phyloP scores from a whole-genome alignment of 1,140 invertebrate genomes.

The Drosophila dunni region DNA sequence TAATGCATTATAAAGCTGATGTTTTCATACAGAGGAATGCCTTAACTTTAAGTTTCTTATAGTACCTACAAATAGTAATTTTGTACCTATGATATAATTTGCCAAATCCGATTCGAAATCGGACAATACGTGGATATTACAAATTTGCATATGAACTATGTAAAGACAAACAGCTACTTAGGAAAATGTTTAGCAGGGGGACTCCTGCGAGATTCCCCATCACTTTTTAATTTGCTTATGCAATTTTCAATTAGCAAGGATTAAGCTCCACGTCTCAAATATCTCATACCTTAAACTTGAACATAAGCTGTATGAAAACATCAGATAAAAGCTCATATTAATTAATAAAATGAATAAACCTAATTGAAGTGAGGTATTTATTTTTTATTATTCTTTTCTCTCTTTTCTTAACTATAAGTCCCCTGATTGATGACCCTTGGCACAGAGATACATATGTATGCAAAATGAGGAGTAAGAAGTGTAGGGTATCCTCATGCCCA shows the following conservation, averaged over 20 bases:
- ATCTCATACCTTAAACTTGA: conserved; percentile 27
- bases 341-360: conserved; percentile 76
- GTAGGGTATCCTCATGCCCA: neutral
- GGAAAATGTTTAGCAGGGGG: conserved; percentile 11
- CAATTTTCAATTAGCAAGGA: conserved; percentile 72
- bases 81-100: conserved; percentile 46
- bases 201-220: neutral
- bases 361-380: conserved; percentile 48
- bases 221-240: conserved; percentile 35
- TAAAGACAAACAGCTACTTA: conserved; percentile 19
- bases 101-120: conserved; percentile 46
- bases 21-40: conserved; percentile 56
- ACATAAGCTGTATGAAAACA: conserved; percentile 65
- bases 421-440: conserved; percentile 53
- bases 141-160: too few relatives aligned
- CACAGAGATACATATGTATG: conserved; percentile 12
- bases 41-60: conserved; percentile 43
- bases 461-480: too few relatives aligned
- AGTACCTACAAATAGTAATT: conserved; percentile 28
- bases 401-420: conserved; percentile 38
- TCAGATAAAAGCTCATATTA: conserved; percentile 73
- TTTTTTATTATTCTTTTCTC: conserved; percentile 27
- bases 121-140: conserved; percentile 37
- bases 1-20: conserved; percentile 40
- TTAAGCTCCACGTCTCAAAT: conserved; percentile 55